Conservation (phyloP, 2,797 vertebrate species). For the Syncerus caffer region DNA sequence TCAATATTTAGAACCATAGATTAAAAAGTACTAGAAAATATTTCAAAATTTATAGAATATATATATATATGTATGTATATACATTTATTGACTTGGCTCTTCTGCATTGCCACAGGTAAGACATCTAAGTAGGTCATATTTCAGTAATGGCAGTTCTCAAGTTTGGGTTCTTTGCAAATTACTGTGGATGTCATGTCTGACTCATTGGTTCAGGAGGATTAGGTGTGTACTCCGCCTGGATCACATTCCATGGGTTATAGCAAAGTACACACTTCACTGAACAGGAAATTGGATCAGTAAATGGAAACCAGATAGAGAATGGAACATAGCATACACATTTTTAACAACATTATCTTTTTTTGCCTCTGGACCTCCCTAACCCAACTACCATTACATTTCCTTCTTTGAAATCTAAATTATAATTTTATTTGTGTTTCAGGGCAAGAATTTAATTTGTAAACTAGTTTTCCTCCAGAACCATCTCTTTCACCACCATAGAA, state of each 20-base stretch:
- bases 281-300: slow-evolving; percentile 33
- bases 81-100: background rate
- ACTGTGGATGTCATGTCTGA: slow-evolving; percentile 24
- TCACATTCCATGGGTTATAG: slow-evolving; percentile 1
- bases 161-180: slow-evolving; percentile 2
- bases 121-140: background rate
- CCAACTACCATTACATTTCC: background rate
- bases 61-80: background rate
- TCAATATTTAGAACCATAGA: background rate
- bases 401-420: background rate
- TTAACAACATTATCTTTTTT: background rate
- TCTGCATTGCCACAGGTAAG: background rate
- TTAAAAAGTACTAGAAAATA: background rate
- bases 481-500: background rate
- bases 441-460: background rate
- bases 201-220: slow-evolving; percentile 23
- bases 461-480: background rate
- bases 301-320: slow-evolving; percentile 20
- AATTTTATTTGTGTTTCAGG: background rate
- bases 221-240: slow-evolving; percentile 10
- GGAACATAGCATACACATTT: background rate
- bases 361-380: background rate
- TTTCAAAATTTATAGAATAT: background rate
- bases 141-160: background rate
- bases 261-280: slow-evolving; percentile 13